Conservation (phyloP, 1,140 invertebrate species). For the Melipona quadrifasciata region DNA sequence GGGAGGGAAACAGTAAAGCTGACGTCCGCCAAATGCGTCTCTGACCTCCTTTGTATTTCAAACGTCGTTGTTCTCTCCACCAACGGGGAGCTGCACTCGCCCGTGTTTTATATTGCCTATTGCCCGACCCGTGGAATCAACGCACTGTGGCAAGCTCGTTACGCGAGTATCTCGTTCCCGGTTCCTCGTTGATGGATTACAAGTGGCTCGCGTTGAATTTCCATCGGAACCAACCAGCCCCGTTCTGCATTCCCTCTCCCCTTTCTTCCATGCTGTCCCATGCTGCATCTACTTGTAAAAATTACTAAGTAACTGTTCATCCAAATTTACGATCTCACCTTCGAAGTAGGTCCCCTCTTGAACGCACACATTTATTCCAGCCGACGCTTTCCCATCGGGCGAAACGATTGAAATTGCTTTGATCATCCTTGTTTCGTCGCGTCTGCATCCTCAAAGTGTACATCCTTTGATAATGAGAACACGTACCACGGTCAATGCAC, state of each 20-base stretch:
- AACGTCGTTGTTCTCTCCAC: slow-evolving; percentile 33
- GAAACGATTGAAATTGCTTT: too few relatives aligned
- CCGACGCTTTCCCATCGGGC: too few relatives aligned
- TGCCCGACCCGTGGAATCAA: slow-evolving; percentile 23
- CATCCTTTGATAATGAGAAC: too few relatives aligned
- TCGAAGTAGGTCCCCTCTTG: too few relatives aligned
- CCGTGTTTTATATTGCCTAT: slow-evolving; percentile 21
- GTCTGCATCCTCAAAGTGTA: too few relatives aligned
- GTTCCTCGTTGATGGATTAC: slow-evolving; percentile 35
- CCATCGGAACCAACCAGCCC: neutral
- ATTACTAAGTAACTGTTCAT: too few relatives aligned
- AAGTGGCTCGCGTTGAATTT: slow-evolving; percentile 1
- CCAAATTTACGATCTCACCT: too few relatives aligned
- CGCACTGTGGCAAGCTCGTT: slow-evolving; percentile 37
- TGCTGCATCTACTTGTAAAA: too few relatives aligned
- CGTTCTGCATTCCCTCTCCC: neutral
- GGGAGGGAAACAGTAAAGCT: slow-evolving; percentile 42
- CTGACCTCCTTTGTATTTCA: slow-evolving; percentile 45
- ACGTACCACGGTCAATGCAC: too few relatives aligned
- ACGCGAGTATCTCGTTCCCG: slow-evolving; percentile 4
- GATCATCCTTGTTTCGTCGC: too few relatives aligned
- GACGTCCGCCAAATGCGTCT: slow-evolving; percentile 49
- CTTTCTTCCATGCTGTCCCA: neutral
- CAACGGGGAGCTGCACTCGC: slow-evolving; percentile 10
- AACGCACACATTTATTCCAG: too few relatives aligned